Conservation (phyloP, 2,113 vertebrate genomes). For the Pao palembangensis region DNA sequence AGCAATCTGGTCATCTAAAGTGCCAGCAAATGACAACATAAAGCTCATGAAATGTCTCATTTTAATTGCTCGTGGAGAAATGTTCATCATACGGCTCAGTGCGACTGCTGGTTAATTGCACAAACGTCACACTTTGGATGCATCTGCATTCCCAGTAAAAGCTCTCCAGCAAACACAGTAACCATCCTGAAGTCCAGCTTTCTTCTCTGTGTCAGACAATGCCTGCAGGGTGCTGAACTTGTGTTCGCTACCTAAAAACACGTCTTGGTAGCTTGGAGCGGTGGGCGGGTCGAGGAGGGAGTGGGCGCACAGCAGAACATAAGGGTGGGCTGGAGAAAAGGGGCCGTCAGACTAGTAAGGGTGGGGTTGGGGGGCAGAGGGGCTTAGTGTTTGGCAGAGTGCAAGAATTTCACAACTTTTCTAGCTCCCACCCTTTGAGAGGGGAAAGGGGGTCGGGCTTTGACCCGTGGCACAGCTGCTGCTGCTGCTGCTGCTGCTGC, state of each 20-base stretch:
- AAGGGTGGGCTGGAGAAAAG: slow-evolving; percentile 29
- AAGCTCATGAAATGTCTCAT: slow-evolving; percentile 39
- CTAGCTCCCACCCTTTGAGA: slow-evolving; percentile 56
- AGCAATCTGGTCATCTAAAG: slow-evolving; percentile 46
- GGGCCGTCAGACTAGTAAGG: slow-evolving; percentile 35
- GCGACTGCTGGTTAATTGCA: too few relatives aligned
- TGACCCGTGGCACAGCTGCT: slow-evolving; percentile 69
- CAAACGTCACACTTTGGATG: too few relatives aligned
- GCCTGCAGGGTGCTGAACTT: slow-evolving; percentile 40
- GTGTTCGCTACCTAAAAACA: slow-evolving; percentile 34
- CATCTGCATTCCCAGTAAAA: slow-evolving; percentile 18
- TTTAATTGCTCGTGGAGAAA: slow-evolving; percentile 34
- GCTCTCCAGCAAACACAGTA: slow-evolving; percentile 22
- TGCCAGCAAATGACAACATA: slow-evolving; percentile 46
- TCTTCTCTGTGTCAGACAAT: slow-evolving; percentile 18
- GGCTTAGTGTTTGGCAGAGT: slow-evolving; percentile 62
- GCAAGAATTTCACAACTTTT: slow-evolving; percentile 72
- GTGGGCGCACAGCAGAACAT: slow-evolving; percentile 22
- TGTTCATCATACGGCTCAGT: slow-evolving; percentile 6
- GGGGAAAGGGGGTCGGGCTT: slow-evolving; percentile 54
- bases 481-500: slow-evolving; percentile 31
- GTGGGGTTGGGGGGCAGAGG: slow-evolving; percentile 19
- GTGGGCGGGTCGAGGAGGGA: slow-evolving; percentile 29
- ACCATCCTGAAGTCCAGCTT: slow-evolving; percentile 31
- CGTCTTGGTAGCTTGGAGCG: slow-evolving; percentile 23